Conservation (phyloP, 1,140 invertebrate species). For the Dendrolimus punctatus region DNA sequence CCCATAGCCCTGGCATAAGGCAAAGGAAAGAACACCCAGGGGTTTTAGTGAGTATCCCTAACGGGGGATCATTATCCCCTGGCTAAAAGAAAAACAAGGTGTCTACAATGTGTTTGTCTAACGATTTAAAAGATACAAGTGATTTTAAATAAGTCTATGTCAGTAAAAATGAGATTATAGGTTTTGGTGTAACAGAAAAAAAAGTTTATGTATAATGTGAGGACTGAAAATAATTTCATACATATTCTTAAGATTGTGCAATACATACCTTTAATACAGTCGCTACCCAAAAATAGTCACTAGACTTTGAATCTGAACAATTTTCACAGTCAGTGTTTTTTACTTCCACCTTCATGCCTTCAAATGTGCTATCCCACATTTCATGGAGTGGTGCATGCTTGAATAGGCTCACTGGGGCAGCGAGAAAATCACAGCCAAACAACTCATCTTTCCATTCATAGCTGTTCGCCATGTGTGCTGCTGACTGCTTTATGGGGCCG, state of each 20-base stretch:
- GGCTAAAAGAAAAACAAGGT: too few species aligned
- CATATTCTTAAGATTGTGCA: neutral
- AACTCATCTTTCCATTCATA: conserved; percentile 89
- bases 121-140: too few species aligned
- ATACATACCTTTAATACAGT: conserved; percentile 82
- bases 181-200: too few species aligned
- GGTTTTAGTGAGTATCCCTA: too few species aligned
- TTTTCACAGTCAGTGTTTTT: conserved; percentile 92
- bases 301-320: conserved; percentile 75
- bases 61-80: too few species aligned
- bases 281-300: conserved; percentile 95
- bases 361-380: conserved; percentile 93
- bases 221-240: neutral
- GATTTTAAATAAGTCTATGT: too few species aligned
- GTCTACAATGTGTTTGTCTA: too few species aligned
- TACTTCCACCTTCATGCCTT: conserved; percentile 97
- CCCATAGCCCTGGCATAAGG: too few species aligned
- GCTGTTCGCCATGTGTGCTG: conserved; percentile 74
- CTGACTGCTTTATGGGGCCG: conserved; percentile 54
- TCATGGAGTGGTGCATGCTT: conserved; percentile 93
- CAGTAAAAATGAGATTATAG: too few species aligned
- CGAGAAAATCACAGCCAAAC: conserved; percentile 82
- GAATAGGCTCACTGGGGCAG: conserved; percentile 92
- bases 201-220: too few species aligned
- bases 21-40: too few species aligned